Conservation (phyloP, 2,113 vertebrate genomes). For the Lepidothrix coronata region DNA sequence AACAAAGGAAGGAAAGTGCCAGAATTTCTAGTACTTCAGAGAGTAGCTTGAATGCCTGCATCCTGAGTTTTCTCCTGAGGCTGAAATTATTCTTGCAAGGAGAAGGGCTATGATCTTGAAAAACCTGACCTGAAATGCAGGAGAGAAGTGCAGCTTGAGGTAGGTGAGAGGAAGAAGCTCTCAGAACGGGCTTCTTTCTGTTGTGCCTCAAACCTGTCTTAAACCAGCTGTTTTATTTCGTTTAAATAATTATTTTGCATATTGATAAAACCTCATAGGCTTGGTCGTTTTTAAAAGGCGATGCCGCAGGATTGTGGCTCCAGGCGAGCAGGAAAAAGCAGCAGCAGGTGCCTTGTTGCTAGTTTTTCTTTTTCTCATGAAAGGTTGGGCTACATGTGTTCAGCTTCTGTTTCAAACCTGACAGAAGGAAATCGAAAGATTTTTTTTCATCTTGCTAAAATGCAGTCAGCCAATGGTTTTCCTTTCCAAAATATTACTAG, state of each 20-base stretch:
- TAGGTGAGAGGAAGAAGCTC: not conserved
- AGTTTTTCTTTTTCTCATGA: constrained; percentile 31
- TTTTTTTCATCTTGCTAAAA: constrained; percentile 65
- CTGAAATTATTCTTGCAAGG: not conserved
- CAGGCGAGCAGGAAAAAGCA: not conserved
- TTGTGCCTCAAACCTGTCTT: not conserved
- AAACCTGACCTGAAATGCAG: not conserved
- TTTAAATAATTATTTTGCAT: not conserved
- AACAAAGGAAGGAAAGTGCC: not conserved
- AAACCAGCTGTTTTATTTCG: not conserved
- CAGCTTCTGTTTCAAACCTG: constrained; percentile 71
- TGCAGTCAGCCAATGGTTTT: constrained; percentile 73
- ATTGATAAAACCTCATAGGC: not conserved
- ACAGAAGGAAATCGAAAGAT: constrained; percentile 66
- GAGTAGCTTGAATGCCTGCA: accelerated
- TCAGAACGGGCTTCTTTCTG: not conserved
- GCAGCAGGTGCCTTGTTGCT: constrained; percentile 31
- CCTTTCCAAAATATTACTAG: constrained; percentile 78
- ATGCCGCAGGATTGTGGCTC: not conserved
- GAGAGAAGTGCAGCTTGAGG: not conserved
- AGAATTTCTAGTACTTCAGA: not conserved
- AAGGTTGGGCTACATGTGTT: constrained; percentile 45
- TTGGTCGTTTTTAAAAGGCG: not conserved
- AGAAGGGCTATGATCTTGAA: not conserved
- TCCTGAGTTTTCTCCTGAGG: not conserved